Evolutionary conservation across 2,888 invertebrate species (phyloP), one percentile per base, ranked within the genome.

Genomic region (Neoascia interrupta): DNA sequence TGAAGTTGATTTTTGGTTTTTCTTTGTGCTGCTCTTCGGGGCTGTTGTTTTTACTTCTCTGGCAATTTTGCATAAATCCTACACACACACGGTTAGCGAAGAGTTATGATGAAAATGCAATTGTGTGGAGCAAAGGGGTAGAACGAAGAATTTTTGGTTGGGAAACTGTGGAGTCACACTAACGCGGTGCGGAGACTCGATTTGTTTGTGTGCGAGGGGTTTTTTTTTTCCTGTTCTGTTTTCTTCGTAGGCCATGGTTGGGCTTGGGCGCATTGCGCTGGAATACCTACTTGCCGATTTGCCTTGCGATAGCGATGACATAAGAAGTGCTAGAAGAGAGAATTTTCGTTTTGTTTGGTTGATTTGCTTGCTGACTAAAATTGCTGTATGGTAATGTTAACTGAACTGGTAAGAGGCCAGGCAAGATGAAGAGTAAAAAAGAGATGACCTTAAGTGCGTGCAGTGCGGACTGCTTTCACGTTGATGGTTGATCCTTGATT

Each of bases 181-280:
- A n/a, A n/a, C n/a, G n/a, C n/a, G n/a, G n/a, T 6, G 31, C n/a
- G 31, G n/a, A n/a, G n/a, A n/a, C n/a, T n/a, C n/a, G 41, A 34
- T 21, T 19, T 54, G 19, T 41, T 11, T 31, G 43, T 60, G 39
- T 39, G 51, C 11, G 39, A 18, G 31, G 18, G n/a, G 54, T 34
- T 53, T 61, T 2, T 31, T 61, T 31, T 10, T 41, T 23, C 11
- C 13, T 21, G 31, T 13, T 34, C 10, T 8, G 5, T 45, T 41
- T 53, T 54, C 10, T 47, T 39, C 72, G 54, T 76, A 76, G 75
- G 75, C 70, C 56, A 75, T 63, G 69, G 63, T 70, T 74, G 39
- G 36, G 6, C 1, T 37, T 19, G 43, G 58, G 43, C 75, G 70
- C 70, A 64, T 64, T 76, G 75, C 45, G 75, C 53, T 63, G 45